These are phyloP conservation scores for Elephas maximus DNA, from an alignment of 2,113 vertebrate species.

Conservation along the genomic window DNA sequence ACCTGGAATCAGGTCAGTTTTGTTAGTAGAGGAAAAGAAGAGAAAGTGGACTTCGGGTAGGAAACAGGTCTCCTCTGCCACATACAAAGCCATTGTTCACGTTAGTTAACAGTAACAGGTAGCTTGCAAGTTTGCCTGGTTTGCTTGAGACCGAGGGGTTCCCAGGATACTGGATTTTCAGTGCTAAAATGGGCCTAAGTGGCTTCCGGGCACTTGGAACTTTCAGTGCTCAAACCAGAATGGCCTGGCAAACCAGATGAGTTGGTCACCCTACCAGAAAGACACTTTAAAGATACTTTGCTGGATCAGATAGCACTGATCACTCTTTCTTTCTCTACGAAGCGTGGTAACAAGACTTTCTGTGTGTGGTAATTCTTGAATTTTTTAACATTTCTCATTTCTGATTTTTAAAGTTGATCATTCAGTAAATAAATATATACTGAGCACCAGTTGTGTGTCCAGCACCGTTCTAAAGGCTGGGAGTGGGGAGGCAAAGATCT, in stretches of 20 bases:
- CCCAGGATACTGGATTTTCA: neutral
- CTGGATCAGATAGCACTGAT: neutral
- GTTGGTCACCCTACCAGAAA: neutral
- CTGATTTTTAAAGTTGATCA: neutral
- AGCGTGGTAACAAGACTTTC: neutral
- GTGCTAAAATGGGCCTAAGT: neutral
- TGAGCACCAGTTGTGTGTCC: neutral
- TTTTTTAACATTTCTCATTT: constrained; percentile 16
- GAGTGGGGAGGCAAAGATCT: neutral
- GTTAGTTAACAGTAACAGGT: neutral
- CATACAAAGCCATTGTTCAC: neutral
- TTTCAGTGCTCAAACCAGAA: neutral
- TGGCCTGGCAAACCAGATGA: neutral
- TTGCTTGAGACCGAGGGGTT: neutral
- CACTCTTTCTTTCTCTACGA: neutral
- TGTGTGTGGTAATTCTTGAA: neutral
- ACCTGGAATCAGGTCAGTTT: neutral
- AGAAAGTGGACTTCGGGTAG: neutral
- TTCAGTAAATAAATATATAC: neutral
- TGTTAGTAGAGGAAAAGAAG: neutral
- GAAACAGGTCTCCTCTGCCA: neutral
- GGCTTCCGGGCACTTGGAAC: no score
- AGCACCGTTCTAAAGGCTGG: neutral
- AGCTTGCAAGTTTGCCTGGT: neutral
- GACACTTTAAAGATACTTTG: neutral